Percentiles rank a stretch among this genome's conserved stretches.
Conservation (phyloP, 2,888 invertebrate species). For the Callinectes sapidus region DNA sequence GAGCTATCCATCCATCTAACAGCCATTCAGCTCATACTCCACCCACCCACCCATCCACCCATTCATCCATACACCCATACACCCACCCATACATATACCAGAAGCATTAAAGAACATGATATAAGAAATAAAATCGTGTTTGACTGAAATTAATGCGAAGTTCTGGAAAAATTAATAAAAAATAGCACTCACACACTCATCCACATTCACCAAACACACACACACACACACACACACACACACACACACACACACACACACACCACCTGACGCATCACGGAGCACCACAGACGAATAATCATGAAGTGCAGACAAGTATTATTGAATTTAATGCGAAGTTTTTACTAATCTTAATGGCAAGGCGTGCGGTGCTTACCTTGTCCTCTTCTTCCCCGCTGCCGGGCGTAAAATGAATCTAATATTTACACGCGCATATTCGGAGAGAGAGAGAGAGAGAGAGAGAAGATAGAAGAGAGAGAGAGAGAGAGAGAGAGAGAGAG, state of each 20-base stretch:
- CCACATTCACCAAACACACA: background rate
- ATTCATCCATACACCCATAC: background rate
- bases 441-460: background rate
- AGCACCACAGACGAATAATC: background rate
- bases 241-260: background rate
- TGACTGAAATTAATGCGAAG: too few species aligned
- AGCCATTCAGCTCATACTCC: too few species aligned
- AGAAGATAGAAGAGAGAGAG: background rate
- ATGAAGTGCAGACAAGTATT: background rate
- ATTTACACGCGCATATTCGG: background rate
- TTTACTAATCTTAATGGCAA: background rate
- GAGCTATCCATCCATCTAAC: background rate
- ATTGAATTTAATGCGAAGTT: background rate
- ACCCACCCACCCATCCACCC: background rate
- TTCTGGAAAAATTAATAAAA: too few species aligned
- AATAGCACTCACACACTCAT: background rate
- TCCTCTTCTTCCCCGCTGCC: background rate
- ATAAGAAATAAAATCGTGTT: too few species aligned
- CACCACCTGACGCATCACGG: background rate
- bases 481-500: background rate
- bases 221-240: background rate
- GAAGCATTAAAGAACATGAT: too few species aligned
- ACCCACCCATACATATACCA: background rate
- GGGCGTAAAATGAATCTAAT: background rate
- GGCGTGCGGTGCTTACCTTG: background rate